These are phyloP conservation scores for Myrmecobius fasciatus DNA, from an alignment of 2,113 vertebrate genomes.

Conservation along the genomic window DNA sequence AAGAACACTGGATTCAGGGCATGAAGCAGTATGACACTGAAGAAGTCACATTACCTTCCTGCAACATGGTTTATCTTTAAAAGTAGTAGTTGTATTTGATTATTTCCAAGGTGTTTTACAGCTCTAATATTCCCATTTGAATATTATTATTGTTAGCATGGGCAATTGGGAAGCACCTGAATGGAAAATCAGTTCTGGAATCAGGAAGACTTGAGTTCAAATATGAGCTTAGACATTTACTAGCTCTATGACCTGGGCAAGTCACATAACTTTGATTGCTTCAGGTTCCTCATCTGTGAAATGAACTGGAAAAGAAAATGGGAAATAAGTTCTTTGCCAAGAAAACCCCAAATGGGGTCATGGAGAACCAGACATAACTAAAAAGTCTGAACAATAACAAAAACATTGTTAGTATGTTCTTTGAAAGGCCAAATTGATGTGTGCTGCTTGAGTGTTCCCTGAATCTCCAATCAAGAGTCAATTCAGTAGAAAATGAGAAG, in stretches of 20 bases:
- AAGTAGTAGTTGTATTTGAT: not conserved
- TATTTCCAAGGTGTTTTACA: not conserved
- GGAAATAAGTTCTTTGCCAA: not conserved
- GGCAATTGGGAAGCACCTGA: not conserved
- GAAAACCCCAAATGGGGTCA: not conserved
- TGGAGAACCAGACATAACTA: not conserved
- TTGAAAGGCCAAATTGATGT: not conserved
- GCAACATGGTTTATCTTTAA: not conserved
- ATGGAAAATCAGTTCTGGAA: not conserved
- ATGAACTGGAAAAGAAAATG: not conserved
- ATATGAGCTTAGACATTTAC: not conserved
- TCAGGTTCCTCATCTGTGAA: not conserved
- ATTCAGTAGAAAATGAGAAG: not conserved
- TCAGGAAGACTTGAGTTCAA: not conserved
- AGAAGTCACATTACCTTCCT: not conserved
- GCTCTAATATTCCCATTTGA: not conserved
- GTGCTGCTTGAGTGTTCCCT: not conserved
- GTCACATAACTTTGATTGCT: not conserved
- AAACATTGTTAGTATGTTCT: not conserved
- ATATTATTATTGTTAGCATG: not conserved
- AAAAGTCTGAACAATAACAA: not conserved
- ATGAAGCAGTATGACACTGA: not conserved
- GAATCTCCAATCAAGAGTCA: not conserved
- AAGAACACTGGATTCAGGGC: not conserved
- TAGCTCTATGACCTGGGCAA: not conserved